Percentiles rank a stretch among this genome's conserved stretches.
phyloP scores from a whole-genome alignment of 1,140 invertebrate species.

The Venturia canescens region DNA sequence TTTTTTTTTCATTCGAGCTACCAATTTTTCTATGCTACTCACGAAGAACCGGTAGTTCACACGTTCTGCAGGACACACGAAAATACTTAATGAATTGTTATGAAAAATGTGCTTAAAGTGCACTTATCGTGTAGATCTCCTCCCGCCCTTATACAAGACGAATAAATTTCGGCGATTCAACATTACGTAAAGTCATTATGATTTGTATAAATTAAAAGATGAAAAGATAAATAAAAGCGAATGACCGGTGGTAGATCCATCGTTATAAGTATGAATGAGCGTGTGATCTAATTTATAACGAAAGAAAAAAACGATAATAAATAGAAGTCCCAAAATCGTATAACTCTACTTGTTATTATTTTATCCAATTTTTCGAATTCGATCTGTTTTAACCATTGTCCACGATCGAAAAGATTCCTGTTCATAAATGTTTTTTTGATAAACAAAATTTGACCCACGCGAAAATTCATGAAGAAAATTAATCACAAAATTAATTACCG shows the following conservation, averaged over 20 bases:
- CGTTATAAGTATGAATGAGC: conserved; percentile 73
- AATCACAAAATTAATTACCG: too few relatives aligned
- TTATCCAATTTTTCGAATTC: not conserved
- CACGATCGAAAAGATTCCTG: too few relatives aligned
- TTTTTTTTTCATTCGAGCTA: conserved; percentile 21
- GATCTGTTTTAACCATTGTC: not conserved
- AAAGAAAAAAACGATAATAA: conserved; percentile 62
- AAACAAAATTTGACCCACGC: too few relatives aligned
- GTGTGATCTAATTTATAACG: conserved; percentile 76
- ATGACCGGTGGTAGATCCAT: conserved; percentile 68
- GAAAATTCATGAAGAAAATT: too few relatives aligned
- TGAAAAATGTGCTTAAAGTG: conserved; percentile 53
- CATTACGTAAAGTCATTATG: conserved; percentile 56
- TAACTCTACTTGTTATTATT: conserved; percentile 28
- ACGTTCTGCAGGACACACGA: conserved; percentile 57
- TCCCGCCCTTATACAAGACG: conserved; percentile 41
- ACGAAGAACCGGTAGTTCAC: conserved; percentile 5
- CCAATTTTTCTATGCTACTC: not conserved
- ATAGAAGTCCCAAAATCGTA: conserved; percentile 61
- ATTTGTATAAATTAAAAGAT: conserved; percentile 65
- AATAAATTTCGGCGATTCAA: conserved; percentile 55
- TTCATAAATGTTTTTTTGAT: too few relatives aligned
- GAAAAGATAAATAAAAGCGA: conserved; percentile 55
- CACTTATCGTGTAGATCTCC: conserved; percentile 54
- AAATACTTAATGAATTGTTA: conserved; percentile 58